Evolutionary conservation across 2,888 invertebrate genomes (phyloP).

Genomic region (Meteorus cinctellus): DNA sequence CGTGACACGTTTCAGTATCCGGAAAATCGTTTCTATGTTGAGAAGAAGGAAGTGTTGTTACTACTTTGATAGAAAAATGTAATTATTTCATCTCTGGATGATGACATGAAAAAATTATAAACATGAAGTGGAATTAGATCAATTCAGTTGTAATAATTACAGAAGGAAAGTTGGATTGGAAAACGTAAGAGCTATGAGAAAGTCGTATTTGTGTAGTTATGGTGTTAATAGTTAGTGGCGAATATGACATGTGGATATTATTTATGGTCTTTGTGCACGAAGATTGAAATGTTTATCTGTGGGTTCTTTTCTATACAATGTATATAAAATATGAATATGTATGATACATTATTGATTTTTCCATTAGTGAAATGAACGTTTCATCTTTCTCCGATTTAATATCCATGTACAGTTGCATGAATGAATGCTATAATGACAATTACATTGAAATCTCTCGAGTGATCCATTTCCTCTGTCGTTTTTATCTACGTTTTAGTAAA

Average conservation of each 20-base stretch:
- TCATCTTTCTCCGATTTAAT: not conserved
- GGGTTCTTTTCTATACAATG: not conserved
- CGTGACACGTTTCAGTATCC: no score
- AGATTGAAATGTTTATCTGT: not conserved
- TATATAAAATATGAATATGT: not conserved
- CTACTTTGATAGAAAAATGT: not conserved
- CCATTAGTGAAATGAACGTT: slow-evolving; percentile 1
- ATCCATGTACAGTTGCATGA: slow-evolving; percentile 1
- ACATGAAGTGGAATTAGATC: not conserved
- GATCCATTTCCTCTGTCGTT: no score
- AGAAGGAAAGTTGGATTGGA: slow-evolving; percentile 46
- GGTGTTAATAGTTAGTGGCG: not conserved
- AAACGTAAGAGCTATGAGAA: slow-evolving; percentile 54
- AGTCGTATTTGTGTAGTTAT: slow-evolving; percentile 41
- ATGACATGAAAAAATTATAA: slow-evolving; percentile 6
- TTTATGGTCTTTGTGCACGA: not conserved
- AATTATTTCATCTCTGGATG: not conserved
- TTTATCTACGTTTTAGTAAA: not conserved
- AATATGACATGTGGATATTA: not conserved
- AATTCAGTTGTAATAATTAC: slow-evolving; percentile 20
- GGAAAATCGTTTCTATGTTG: no score
- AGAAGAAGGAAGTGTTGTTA: no score
- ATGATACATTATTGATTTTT: not conserved
- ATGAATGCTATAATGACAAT: not conserved
- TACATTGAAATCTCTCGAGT: no score